These are phyloP conservation scores for Jordanella pulchra DNA, from an alignment of 2,797 vertebrate species.

Conservation along the genomic window DNA sequence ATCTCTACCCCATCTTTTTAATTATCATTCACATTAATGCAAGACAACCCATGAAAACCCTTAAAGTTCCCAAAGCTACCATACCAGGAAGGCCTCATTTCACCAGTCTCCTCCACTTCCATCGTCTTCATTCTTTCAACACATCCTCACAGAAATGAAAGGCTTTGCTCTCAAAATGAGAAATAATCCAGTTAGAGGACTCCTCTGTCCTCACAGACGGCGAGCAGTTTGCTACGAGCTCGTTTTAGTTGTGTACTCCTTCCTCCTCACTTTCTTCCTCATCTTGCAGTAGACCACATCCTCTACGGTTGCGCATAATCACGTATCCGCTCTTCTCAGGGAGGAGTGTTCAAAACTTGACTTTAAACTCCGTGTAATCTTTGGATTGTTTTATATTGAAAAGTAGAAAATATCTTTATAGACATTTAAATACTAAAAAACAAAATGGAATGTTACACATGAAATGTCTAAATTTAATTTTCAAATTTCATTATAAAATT, in stretches of 20 bases:
- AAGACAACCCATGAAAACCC: not conserved
- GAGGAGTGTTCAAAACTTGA: conserved; percentile 34
- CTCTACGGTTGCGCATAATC: conserved; percentile 61
- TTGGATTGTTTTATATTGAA: not conserved
- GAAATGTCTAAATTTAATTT: too few relatives aligned
- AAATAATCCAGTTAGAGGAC: conserved; percentile 16
- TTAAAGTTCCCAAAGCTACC: conserved; percentile 4
- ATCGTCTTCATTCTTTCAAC: conserved; percentile 64
- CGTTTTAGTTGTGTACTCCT: conserved; percentile 38
- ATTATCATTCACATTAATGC: not conserved
- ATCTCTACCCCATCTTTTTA: too few relatives aligned
- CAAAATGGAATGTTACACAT: not conserved
- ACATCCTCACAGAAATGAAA: conserved; percentile 51
- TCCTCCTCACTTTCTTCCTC: conserved; percentile 70
- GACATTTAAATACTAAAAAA: too few relatives aligned
- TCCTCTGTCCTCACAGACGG: not conserved
- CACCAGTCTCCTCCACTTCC: conserved; percentile 76
- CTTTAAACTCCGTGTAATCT: not conserved
- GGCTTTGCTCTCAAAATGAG: conserved; percentile 19
- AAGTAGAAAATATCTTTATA: not conserved
- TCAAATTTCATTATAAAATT: not conserved
- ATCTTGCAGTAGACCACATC: conserved; percentile 75
- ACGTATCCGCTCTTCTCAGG: conserved; percentile 50
- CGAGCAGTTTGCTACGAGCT: conserved; percentile 23
- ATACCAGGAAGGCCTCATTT: conserved; percentile 79